Evolutionary conservation across 2,113 vertebrate species (phyloP).

Genomic region (Tenebrosternarchus preto): DNA sequence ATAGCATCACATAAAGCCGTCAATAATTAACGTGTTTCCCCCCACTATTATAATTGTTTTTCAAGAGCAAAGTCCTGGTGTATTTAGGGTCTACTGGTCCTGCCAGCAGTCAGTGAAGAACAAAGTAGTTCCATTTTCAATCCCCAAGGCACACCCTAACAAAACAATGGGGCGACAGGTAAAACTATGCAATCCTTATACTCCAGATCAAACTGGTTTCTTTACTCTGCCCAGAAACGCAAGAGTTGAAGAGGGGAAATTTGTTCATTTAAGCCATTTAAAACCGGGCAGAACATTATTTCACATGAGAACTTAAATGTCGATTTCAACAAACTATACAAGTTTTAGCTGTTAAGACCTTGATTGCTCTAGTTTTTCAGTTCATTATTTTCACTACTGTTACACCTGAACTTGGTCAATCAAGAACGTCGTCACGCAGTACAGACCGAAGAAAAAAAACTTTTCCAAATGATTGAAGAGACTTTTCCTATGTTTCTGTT

Average conservation of each 20-base stretch:
- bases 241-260: not conserved
- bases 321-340: not conserved
- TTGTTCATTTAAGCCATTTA: not conserved
- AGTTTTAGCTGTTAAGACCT: not conserved
- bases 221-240: conserved; percentile 38
- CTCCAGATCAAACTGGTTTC: conserved; percentile 62
- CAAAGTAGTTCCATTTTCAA: conserved; percentile 63
- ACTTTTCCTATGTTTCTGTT: too few relatives aligned
- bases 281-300: not conserved
- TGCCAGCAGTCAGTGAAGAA: conserved; percentile 66
- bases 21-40: conserved; percentile 69
- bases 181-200: conserved; percentile 69
- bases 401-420: not conserved
- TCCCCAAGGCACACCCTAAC: conserved; percentile 73
- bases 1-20: conserved; percentile 38
- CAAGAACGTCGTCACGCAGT: not conserved
- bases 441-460: conserved; percentile 2
- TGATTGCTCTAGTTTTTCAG: not conserved
- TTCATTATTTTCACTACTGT: not conserved
- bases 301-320: not conserved
- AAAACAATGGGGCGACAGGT: conserved; percentile 80
- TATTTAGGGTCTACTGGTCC: conserved; percentile 47
- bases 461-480: not conserved
- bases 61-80: conserved; percentile 63
- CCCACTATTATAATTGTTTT: conserved; percentile 47